Conservation (phyloP, 2,888 invertebrate genomes). For the Cataglyphis altisquamis region DNA sequence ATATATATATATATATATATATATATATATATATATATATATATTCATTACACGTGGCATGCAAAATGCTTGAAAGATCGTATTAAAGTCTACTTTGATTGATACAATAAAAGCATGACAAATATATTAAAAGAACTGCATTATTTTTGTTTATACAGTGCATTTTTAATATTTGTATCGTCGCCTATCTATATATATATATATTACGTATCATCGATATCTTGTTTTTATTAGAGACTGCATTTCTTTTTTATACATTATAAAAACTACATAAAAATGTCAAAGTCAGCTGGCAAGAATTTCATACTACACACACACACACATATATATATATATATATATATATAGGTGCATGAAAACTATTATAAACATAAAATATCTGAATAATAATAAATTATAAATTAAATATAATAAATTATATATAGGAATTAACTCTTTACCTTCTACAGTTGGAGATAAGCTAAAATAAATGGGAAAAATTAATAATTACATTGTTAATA, state of each 20-base stretch:
- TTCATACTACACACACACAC: neutral
- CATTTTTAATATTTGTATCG: slow-evolving; percentile 26
- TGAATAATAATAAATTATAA: no score
- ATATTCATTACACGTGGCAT: neutral
- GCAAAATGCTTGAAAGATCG: neutral
- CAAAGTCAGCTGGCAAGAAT: slow-evolving; percentile 22
- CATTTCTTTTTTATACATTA: slow-evolving; percentile 16
- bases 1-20: no score
- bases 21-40: neutral
- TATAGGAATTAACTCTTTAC: no score
- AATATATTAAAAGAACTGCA: slow-evolving; percentile 14
- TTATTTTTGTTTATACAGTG: slow-evolving; percentile 7
- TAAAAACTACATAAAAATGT: slow-evolving; percentile 40
- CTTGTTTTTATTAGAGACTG: slow-evolving; percentile 22
- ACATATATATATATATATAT: no score
- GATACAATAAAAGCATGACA: neutral
- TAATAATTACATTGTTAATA: no score
- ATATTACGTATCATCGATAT: neutral
- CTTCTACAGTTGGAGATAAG: no score
- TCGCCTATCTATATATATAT: neutral
- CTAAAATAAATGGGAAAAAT: no score
- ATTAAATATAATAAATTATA: no score
- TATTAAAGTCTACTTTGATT: slow-evolving; percentile 32
- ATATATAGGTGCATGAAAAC: no score
- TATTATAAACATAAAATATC: no score